Evolutionary conservation across 2,888 invertebrate species (phyloP), one percentile per base, ranked within the genome.

Genomic region (Drosophila longiperda): DNA sequence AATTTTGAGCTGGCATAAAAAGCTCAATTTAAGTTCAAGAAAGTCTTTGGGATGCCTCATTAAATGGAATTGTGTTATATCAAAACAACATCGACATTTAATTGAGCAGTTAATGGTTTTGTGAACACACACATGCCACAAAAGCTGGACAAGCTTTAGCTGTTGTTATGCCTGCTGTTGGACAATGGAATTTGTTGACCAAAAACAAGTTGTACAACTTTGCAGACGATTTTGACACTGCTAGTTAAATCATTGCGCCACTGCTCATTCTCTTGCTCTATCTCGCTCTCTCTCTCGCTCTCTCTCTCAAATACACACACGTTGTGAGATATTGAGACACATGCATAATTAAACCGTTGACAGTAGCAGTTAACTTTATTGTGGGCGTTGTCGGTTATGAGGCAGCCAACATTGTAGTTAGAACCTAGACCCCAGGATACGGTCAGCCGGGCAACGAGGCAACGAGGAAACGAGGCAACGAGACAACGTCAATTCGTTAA

Each of bases 401-500:
- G 66, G 45, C 52, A 54, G 23, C 23, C 17, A 5, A 36, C 26
- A 45, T n/a, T 12, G 38, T 36, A 29, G 29, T 29, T 29, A 1
- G 6, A 6, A n/a, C 15, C 40, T 42, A 59, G 60, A 38, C 20
- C 38, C 29, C 23, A 23, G 42, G 50, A 34, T 23, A 54, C 42
- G 50, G 40, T 15, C 69, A 66, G 61, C 36, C 40, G 1, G 71
- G 64, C 66, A 67, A 64, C 26, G 26, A 1, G 71, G 64, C 66
- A 67, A 64, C 26, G 26, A 36, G 59, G 36, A 40, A 70, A 33
- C 36, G 4, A 12, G 50, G 26, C 50, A 70, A 59, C 50, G 61
- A 58, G 69, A 68, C 64, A 66, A 76, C 76, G 84, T 77, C 83
- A 72, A 77, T 75, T 80, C 87, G 87, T 89, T 87, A 87, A 86